phyloP scores from a whole-genome alignment of 2,888 invertebrate genomes.

The Thereva nobilitata region DNA sequence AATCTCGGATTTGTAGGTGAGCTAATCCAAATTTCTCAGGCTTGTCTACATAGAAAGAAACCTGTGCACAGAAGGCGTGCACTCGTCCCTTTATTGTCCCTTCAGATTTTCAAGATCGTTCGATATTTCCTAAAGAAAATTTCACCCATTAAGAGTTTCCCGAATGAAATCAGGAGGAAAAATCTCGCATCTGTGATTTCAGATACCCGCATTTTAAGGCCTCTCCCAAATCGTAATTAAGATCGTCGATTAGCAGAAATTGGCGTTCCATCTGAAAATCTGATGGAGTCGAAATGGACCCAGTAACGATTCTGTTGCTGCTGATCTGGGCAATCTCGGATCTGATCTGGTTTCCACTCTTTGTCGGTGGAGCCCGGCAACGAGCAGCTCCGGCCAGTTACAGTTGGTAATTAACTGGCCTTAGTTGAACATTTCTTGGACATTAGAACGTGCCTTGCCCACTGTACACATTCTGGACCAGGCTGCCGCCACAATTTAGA shows the following conservation, averaged over 20 bases:
- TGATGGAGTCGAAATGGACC: not conserved
- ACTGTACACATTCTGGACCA: conserved; percentile 4
- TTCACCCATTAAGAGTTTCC: no score
- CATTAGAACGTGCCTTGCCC: conserved; percentile 7
- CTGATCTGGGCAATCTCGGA: not conserved
- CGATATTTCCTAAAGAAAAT: no score
- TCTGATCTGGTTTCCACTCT: conserved; percentile 19
- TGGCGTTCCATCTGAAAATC: conserved; percentile 24
- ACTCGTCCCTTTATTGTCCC: no score
- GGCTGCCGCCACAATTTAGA: not conserved
- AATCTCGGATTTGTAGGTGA: conserved; percentile 5
- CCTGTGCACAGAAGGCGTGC: not conserved
- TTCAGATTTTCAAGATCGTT: no score
- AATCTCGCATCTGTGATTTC: no score
- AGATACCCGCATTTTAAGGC: no score
- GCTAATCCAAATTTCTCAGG: conserved; percentile 17
- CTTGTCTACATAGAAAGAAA: not conserved
- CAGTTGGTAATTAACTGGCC: conserved; percentile 28
- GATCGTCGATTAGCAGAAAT: conserved; percentile 33
- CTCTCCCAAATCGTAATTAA: conserved; percentile 19
- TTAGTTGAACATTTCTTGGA: conserved; percentile 14
- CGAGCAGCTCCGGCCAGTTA: conserved; percentile 12
- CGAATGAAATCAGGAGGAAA: no score
- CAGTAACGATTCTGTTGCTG: no score
- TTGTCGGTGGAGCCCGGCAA: conserved; percentile 11